These are phyloP conservation scores for Chymomyza amoena DNA, from an alignment of 2,888 invertebrate species.

Conservation along the genomic window DNA sequence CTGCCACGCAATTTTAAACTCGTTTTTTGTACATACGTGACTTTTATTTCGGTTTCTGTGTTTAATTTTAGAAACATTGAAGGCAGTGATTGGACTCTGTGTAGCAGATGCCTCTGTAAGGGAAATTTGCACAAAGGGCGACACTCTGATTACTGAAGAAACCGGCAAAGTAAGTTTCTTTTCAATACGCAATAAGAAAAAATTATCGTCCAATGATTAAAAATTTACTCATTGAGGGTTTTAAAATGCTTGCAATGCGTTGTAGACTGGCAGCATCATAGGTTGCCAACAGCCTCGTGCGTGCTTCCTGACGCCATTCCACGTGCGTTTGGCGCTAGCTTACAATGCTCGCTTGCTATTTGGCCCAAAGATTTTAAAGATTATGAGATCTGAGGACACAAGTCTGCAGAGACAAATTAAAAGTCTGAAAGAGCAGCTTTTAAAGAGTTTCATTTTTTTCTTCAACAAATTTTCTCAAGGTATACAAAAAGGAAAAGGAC, in stretches of 20 bases:
- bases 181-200: background rate
- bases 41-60: slow-evolving; percentile 35
- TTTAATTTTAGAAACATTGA: slow-evolving; percentile 88
- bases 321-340: slow-evolving; percentile 55
- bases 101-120: slow-evolving; percentile 92
- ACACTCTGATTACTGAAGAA: slow-evolving; percentile 91
- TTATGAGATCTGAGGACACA: slow-evolving; percentile 78
- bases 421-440: background rate
- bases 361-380: slow-evolving; percentile 71
- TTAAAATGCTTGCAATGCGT: slow-evolving; percentile 21
- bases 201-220: slow-evolving; percentile 73
- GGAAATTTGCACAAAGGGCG: slow-evolving; percentile 95
- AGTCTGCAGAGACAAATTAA: slow-evolving; percentile 27
- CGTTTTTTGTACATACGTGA: slow-evolving; percentile 19
- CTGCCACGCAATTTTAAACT: slow-evolving; percentile 30
- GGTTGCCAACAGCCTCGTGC: slow-evolving; percentile 25
- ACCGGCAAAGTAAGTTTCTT: slow-evolving; percentile 87
- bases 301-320: slow-evolving; percentile 36
- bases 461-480: slow-evolving; percentile 52
- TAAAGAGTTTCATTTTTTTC: background rate
- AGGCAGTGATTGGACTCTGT: slow-evolving; percentile 92
- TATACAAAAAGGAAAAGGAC: slow-evolving; percentile 98
- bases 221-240: slow-evolving; percentile 67
- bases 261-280: slow-evolving; percentile 26
- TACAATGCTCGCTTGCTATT: slow-evolving; percentile 23